Evolutionary conservation across 2,797 vertebrate genomes (phyloP).

Genomic region (Neopelma chrysocephalum): DNA sequence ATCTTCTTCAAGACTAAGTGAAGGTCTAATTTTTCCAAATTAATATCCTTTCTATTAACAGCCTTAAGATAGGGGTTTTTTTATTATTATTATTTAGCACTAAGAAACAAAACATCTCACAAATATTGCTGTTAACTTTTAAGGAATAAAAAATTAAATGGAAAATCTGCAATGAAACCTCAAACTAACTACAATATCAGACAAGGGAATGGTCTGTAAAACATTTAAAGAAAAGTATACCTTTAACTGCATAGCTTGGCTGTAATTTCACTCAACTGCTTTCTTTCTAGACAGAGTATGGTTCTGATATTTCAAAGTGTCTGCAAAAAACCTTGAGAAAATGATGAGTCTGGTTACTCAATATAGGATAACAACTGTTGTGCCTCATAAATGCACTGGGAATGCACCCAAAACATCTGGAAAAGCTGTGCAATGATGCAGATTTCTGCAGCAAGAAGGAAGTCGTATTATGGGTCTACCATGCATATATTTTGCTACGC

Average conservation of each 20-base stretch:
- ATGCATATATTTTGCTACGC: neutral
- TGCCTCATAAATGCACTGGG: neutral
- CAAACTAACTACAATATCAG: neutral
- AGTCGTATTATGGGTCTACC: neutral
- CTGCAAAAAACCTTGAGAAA: neutral
- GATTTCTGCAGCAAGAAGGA: neutral
- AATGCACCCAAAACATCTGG: neutral
- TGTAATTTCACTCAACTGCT: neutral
- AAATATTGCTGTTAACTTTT: neutral
- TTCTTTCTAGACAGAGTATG: neutral
- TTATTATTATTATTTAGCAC: neutral
- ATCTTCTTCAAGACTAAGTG: neutral
- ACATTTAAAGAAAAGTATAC: neutral
- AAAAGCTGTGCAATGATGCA: neutral
- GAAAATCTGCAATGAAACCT: neutral
- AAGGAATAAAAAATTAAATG: neutral
- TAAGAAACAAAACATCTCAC: neutral
- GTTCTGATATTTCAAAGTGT: neutral
- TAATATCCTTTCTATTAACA: neutral
- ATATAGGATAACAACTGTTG: neutral
- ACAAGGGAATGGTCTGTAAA: neutral
- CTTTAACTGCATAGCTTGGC: neutral
- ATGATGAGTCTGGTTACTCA: neutral
- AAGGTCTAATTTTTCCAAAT: neutral
- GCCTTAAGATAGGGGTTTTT: neutral